A percentile compares a stretch with the other conserved stretches of the same genome.
Conservation (phyloP, 1,140 invertebrate genomes). For the Microplitis mediator region DNA sequence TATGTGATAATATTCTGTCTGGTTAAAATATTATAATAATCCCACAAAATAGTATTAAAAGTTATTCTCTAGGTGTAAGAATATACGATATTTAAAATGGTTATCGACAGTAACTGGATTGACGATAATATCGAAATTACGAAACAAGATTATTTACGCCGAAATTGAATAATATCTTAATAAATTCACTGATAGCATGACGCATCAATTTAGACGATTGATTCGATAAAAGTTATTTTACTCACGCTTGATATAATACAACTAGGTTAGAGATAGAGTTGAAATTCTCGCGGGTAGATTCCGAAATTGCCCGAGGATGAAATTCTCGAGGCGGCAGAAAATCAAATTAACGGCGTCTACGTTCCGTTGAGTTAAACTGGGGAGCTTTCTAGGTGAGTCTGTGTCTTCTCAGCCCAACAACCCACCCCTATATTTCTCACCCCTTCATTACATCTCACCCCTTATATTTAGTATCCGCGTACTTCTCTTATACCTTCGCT, state of each 20-base stretch:
- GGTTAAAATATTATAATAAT: too few species aligned
- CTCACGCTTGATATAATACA: background rate
- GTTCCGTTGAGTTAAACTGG: slow-evolving; percentile 22
- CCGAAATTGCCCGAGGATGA: slow-evolving; percentile 30
- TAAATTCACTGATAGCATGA: background rate
- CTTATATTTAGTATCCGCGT: background rate
- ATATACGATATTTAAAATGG: too few species aligned
- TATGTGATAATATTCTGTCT: too few species aligned
- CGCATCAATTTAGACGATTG: slow-evolving; percentile 12
- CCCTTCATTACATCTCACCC: slow-evolving; percentile 1
- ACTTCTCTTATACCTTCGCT: slow-evolving; percentile 20
- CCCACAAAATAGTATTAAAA: too few species aligned
- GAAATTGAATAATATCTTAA: background rate
- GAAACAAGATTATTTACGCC: too few species aligned
- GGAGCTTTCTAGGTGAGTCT: background rate
- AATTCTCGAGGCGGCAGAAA: slow-evolving; percentile 27
- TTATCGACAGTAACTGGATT: too few species aligned
- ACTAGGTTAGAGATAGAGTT: background rate
- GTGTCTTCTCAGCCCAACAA: background rate
- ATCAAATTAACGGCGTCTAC: slow-evolving; percentile 33
- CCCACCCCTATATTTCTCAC: background rate
- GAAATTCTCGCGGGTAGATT: slow-evolving; percentile 23
- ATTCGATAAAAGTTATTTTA: slow-evolving; percentile 8
- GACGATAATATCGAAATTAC: too few species aligned
- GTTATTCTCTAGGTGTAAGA: too few species aligned